A percentile compares a stretch with the other conserved stretches of the same genome.
Conservation (phyloP, 2,797 vertebrate species). For the Dendrocincla tyrannina region DNA sequence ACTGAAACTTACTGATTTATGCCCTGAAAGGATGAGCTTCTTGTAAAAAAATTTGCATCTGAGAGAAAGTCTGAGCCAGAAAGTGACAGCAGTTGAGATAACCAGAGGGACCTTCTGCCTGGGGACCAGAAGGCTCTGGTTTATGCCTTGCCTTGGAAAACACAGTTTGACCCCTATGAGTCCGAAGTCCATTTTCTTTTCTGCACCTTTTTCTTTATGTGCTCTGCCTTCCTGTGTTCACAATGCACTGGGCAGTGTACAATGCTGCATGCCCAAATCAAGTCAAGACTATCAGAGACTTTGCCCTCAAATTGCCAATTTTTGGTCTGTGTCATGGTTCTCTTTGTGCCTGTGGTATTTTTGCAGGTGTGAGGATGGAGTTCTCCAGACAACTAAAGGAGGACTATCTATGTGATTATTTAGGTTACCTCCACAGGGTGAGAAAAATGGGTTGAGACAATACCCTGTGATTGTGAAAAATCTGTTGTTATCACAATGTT, state of each 20-base stretch:
- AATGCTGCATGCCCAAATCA: background rate
- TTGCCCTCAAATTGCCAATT: background rate
- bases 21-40: background rate
- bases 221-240: background rate
- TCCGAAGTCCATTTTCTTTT: background rate
- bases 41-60: background rate
- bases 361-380: background rate
- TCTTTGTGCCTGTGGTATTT: background rate
- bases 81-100: background rate
- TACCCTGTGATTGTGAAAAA: background rate
- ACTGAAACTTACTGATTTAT: background rate
- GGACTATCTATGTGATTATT: background rate
- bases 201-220: background rate
- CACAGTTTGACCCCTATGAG: background rate
- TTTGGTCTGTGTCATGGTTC: background rate
- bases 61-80: background rate
- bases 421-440: background rate
- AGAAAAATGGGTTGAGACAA: background rate
- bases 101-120: background rate
- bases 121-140: background rate
- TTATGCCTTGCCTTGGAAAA: background rate
- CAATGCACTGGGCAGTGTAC: accelerated
- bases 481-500: background rate
- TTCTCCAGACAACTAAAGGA: background rate
- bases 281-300: background rate